Percentiles rank a stretch among this genome's conserved stretches.
Evolutionary conservation across 2,888 invertebrate species (phyloP).

Genomic region (Lacanobia oleracea): DNA sequence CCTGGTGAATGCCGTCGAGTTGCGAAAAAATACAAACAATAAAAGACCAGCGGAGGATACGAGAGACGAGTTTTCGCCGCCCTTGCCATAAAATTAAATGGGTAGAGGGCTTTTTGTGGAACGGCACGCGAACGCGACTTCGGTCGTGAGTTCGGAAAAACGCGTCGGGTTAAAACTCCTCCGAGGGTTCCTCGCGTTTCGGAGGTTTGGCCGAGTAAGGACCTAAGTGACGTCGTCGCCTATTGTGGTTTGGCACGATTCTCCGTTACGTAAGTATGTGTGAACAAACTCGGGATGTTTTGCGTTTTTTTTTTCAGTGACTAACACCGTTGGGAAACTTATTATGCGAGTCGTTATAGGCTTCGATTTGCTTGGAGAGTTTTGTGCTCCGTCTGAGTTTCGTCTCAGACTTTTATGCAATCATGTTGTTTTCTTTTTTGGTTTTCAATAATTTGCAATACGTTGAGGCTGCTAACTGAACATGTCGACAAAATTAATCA

Average conservation of each 20-base stretch:
- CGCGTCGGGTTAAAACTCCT: constrained; percentile 65
- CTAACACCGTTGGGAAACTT: constrained; percentile 10
- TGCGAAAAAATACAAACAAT: constrained; percentile 84
- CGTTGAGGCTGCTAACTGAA: not conserved
- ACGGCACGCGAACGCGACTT: constrained; percentile 69
- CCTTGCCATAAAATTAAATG: constrained; percentile 86
- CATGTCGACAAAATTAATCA: not conserved
- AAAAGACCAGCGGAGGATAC: constrained; percentile 75
- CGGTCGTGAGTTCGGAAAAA: constrained; percentile 70
- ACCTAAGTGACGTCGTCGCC: constrained; percentile 47
- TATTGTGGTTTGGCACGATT: constrained; percentile 57
- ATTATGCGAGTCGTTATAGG: constrained; percentile 5
- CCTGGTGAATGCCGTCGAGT: constrained; percentile 75
- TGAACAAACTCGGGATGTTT: constrained; percentile 35
- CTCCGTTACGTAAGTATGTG: constrained; percentile 45
- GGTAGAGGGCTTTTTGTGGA: constrained; percentile 74
- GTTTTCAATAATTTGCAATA: not conserved
- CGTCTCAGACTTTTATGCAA: not conserved
- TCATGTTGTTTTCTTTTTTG: not conserved
- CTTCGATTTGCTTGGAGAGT: constrained; percentile 16
- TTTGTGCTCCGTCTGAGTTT: not conserved
- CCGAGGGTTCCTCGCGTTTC: constrained; percentile 61
- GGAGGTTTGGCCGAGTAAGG: constrained; percentile 50
- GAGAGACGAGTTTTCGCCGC: constrained; percentile 79
- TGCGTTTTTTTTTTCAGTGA: constrained; percentile 36